A percentile compares a stretch with the other conserved stretches of the same genome.
Conservation (phyloP, 2,888 invertebrate species). For the Chloroclystis v-ata region DNA sequence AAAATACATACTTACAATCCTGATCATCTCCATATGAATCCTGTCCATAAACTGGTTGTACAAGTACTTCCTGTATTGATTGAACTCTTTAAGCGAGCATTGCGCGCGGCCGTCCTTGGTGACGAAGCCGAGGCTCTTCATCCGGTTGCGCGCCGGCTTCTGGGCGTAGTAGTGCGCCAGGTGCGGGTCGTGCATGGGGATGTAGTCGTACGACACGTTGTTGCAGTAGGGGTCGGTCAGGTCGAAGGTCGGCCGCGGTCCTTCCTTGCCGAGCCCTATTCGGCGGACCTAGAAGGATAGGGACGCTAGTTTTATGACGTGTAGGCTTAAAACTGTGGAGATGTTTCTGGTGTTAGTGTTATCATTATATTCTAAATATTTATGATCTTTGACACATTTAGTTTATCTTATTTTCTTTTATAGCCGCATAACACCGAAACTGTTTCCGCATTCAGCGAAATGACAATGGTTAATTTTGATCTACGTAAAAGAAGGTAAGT, state of each 20-base stretch:
- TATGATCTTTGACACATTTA: too few relatives aligned
- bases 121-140: slow-evolving; percentile 75
- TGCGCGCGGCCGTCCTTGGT: slow-evolving; percentile 79
- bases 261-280: slow-evolving; percentile 51
- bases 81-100: slow-evolving; percentile 81
- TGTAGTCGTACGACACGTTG: slow-evolving; percentile 73
- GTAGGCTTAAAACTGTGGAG: too few relatives aligned
- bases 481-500: too few relatives aligned
- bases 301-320: neutral
- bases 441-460: too few relatives aligned
- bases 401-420: too few relatives aligned
- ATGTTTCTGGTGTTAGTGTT: too few relatives aligned
- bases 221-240: slow-evolving; percentile 68
- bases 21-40: slow-evolving; percentile 65
- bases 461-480: too few relatives aligned
- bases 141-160: slow-evolving; percentile 54
- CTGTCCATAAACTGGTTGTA: slow-evolving; percentile 76
- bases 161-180: slow-evolving; percentile 72
- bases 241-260: slow-evolving; percentile 58
- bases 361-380: too few relatives aligned
- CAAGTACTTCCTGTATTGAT: slow-evolving; percentile 79
- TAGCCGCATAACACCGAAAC: too few relatives aligned
- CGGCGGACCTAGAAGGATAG: slow-evolving; percentile 56
- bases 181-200: slow-evolving; percentile 79
- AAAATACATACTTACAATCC: slow-evolving; percentile 46